Conservation (phyloP, 2,113 vertebrate species). For the Aegithalos caudatus region DNA sequence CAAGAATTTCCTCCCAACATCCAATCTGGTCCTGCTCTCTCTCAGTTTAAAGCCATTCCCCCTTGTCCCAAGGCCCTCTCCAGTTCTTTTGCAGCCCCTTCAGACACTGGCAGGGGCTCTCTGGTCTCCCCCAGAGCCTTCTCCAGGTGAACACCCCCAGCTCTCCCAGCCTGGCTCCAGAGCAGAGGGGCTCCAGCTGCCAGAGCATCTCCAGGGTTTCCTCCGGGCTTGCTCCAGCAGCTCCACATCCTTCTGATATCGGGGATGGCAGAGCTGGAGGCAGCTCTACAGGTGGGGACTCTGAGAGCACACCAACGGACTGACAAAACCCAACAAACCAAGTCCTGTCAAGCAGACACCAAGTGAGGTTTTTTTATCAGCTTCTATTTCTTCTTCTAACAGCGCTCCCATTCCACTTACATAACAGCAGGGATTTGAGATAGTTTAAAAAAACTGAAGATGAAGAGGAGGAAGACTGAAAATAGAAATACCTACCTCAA, state of each 20-base stretch:
- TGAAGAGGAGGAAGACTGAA: not conserved
- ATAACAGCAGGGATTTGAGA: not conserved
- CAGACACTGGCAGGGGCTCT: not conserved
- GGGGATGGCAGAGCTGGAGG: not conserved
- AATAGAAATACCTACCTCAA: not conserved
- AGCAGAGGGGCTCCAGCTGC: not conserved
- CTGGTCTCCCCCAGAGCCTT: not conserved
- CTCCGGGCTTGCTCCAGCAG: not conserved
- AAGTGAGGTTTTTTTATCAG: not conserved
- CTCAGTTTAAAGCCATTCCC: not conserved
- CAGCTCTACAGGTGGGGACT: not conserved
- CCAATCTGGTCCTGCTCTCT: not conserved
- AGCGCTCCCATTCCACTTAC: rapidly evolving
- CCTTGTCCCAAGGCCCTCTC: not conserved
- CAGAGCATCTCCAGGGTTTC: rapidly evolving
- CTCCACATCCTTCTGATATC: rapidly evolving
- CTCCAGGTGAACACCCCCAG: not conserved
- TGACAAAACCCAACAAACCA: not conserved
- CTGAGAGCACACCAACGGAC: not conserved
- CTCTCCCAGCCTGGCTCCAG: not conserved
- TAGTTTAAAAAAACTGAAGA: not conserved
- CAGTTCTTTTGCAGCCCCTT: not conserved
- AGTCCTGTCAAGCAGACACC: not conserved
- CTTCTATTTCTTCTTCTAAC: not conserved
- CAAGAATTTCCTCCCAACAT: not conserved